Base-by-base conservation (phyloP, 2,113 vertebrate genomes). In the Stercorarius parasiticus region DNA sequence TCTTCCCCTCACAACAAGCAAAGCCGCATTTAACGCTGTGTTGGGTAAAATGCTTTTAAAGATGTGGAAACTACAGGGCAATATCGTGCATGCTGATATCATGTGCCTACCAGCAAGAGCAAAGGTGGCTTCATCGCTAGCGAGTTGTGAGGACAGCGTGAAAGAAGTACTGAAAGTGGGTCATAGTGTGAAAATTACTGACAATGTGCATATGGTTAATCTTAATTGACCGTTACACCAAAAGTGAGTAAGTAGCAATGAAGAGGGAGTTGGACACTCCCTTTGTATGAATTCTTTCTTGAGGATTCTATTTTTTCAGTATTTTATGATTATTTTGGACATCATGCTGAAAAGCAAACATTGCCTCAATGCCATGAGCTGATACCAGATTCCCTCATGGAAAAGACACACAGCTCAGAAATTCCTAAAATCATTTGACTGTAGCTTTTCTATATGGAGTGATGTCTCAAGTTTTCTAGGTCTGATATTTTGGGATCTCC, bases 401-500 rank as follows among this genome's bases (percentile, higher is more conserved):
- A 94, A 78, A 87, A 65, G 6, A 66, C 16, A n/a, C 1, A 80
- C 79, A 88, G 22, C 45, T 53, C 38, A 62, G 74, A 80, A 86
- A 90, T 83, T 85, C n/a, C 55, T 80, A 27, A 77, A 90, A 83
- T 30, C 45, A 13, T 70, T 94, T 86, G 25, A 20, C 53, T 90
- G 21, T 80, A 90, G 29, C 22, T 93, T 86, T 96, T 92, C 85
- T 93, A 12, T 86, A 80, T 55, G 38, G 45, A 92, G 36, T 73
- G 53, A 70, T 71, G 55, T 79, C 71, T 94, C 88, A 88, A 55
- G 74, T 95, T 97, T 97, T 96, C 91, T 95, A 92, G 95, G 93
- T 94, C 92, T 96, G 95, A 66, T 97, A 96, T 97, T 96, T 95
- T 95, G 64, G 29, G 90, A 90, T 88, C 82, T 94, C 38, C 49